phyloP scores from a whole-genome alignment of 2,113 vertebrate genomes.

The Globicephala melas region DNA sequence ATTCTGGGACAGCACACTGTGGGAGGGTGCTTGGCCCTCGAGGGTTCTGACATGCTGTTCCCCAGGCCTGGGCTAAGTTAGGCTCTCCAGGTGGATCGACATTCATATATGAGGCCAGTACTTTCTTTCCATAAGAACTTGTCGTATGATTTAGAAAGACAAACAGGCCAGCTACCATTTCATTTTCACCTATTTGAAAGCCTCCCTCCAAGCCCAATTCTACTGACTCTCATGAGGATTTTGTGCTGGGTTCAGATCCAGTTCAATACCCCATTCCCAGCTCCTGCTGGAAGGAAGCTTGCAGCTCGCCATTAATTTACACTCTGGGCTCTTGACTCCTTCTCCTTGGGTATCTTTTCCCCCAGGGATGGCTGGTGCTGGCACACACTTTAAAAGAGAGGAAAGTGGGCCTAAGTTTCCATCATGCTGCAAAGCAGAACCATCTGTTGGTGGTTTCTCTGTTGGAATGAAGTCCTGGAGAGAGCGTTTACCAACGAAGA shows the following conservation, averaged over 20 bases:
- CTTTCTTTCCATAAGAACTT: not conserved
- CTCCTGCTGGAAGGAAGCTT: not conserved
- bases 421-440: slow-evolving; percentile 75
- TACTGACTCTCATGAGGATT: not conserved
- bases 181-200: not conserved
- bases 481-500: slow-evolving; percentile 68
- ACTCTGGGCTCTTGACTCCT: not conserved
- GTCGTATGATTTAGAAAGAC: not conserved
- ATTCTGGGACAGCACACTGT: not conserved
- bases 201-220: not conserved
- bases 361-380: slow-evolving; percentile 44
- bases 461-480: slow-evolving; percentile 50
- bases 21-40: fast-evolving
- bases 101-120: not conserved
- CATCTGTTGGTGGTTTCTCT: slow-evolving; percentile 70
- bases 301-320: not conserved
- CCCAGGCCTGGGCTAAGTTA: not conserved
- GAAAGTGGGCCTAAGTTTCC: slow-evolving; percentile 73
- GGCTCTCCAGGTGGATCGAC: not conserved
- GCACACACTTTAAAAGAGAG: slow-evolving; percentile 43
- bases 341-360: slow-evolving; percentile 36
- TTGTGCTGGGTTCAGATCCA: not conserved
- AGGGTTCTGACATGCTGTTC: not conserved
- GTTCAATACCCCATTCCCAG: not conserved
- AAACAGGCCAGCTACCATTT: not conserved